phyloP scores from a whole-genome alignment of 2,797 vertebrate genomes.

The Bovichtus variegatus region DNA sequence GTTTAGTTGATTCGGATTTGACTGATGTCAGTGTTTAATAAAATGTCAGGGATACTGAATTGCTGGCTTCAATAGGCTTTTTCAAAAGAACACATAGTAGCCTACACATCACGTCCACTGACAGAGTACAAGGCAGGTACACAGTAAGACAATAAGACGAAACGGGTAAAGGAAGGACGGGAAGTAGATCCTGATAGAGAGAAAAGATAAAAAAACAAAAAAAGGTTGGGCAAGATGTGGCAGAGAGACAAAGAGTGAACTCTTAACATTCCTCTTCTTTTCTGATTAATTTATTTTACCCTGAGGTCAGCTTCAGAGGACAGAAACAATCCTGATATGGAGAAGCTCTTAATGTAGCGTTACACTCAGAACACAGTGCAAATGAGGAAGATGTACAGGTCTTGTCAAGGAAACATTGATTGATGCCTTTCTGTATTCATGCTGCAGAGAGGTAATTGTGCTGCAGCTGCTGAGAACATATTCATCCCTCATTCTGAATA shows the following conservation, averaged over 20 bases:
- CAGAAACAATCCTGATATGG: background rate
- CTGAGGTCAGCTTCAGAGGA: slow-evolving; percentile 3
- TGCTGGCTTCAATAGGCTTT: background rate
- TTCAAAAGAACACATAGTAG: background rate
- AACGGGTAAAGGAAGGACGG: background rate
- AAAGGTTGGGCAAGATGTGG: background rate
- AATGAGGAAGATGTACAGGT: background rate
- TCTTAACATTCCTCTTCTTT: background rate
- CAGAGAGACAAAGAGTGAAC: slow-evolving; percentile 1
- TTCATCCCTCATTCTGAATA: slow-evolving; percentile 21
- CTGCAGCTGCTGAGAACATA: slow-evolving; percentile 19
- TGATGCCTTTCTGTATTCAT: slow-evolving; percentile 7
- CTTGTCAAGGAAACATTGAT: background rate
- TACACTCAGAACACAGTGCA: background rate
- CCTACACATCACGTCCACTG: background rate
- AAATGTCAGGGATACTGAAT: background rate
- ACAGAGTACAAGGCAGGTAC: slow-evolving; percentile 4
- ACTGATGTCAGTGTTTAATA: background rate
- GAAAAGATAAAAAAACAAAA: slow-evolving; percentile 4
- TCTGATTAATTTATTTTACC: slow-evolving; percentile 29
- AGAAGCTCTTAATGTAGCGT: background rate
- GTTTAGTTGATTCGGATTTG: background rate
- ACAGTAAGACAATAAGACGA: background rate
- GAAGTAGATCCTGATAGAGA: background rate
- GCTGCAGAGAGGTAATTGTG: slow-evolving; percentile 30